Percentiles rank a stretch among this genome's conserved stretches.
These are phyloP conservation scores for Leucoraja ocellata DNA, from an alignment of 2,797 vertebrate species.

Conservation along the genomic window DNA sequence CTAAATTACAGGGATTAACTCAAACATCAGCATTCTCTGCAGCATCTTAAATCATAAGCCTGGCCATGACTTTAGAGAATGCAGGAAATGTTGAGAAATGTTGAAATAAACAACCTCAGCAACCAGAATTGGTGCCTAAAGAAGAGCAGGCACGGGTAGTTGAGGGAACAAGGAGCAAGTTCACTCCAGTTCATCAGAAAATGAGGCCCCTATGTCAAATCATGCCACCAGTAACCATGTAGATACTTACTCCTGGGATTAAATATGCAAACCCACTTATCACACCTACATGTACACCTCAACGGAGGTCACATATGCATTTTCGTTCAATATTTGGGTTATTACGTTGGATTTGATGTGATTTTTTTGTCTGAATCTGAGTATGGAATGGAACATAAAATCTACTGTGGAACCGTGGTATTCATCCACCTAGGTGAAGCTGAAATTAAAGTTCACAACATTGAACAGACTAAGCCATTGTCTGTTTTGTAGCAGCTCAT, in stretches of 20 bases:
- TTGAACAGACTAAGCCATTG: background rate
- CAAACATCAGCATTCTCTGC: background rate
- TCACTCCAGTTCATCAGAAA: background rate
- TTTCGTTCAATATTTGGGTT: background rate
- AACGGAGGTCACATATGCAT: background rate
- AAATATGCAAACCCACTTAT: background rate
- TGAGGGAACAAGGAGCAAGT: background rate
- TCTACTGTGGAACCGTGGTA: background rate
- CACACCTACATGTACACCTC: background rate
- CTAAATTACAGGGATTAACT: background rate
- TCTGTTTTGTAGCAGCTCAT: background rate
- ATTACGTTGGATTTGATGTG: background rate
- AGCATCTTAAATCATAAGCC: background rate
- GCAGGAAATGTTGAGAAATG: background rate
- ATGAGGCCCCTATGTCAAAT: background rate
- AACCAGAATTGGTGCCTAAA: background rate
- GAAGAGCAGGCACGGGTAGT: background rate
- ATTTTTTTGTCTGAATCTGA: background rate
- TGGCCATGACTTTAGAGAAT: background rate
- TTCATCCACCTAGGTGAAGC: background rate
- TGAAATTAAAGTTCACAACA: background rate
- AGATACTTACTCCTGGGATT: background rate
- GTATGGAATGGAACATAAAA: background rate
- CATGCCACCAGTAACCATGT: background rate
- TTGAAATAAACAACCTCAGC: background rate